Base-by-base conservation (phyloP, 2,888 invertebrate species). In the Spodoptera picta region DNA sequence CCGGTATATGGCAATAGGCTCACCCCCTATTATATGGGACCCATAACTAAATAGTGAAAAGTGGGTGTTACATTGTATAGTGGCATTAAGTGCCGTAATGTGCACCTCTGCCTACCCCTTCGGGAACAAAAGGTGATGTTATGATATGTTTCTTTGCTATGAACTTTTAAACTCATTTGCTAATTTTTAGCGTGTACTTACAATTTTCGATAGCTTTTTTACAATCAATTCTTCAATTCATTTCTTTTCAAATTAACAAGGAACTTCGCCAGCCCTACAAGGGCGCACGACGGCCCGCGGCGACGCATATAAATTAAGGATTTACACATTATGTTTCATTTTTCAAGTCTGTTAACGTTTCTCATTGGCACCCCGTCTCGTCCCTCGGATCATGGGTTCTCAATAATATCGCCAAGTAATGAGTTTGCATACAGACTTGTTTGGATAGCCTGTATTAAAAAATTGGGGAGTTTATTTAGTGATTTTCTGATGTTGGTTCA, bases 241-340 rank as follows among this genome's bases (percentile, higher is more conserved):
- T 6, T 43, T 42, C 6, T n/a, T 12, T 14, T n/a, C 7, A 23
- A 2, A 0, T 11, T 5, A n/a, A 46, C 12, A n/a, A 41, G 4
- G 10, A 44, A 1, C 11, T 11, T 55, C 64, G 84, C 2, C 87
- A 91, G 36, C 92, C 92, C 91, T 91, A 74, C 7, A 12, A 10
- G 5, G 49, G 19, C 52, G 73, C 65, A 78, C 75, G 75, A 62
- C 75, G 67, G 87, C 88, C 88, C 90, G 92, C 90, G 90, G 89
- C 88, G 65, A 73, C 89, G 95, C 95, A 95, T 95, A 94, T 93
- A 95, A 95, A 95, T 95, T 93, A 92, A 90, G 87, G 93, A 94
- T 94, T 95, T 93, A 87, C 89, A 90, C 91, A 86, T 87, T 88
- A 93, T 93, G 90, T 90, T 92, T 93, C 94, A 95, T 95, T 94